Conservation (phyloP, 2,113 vertebrate genomes). For the Malurus alboscapulatus region DNA sequence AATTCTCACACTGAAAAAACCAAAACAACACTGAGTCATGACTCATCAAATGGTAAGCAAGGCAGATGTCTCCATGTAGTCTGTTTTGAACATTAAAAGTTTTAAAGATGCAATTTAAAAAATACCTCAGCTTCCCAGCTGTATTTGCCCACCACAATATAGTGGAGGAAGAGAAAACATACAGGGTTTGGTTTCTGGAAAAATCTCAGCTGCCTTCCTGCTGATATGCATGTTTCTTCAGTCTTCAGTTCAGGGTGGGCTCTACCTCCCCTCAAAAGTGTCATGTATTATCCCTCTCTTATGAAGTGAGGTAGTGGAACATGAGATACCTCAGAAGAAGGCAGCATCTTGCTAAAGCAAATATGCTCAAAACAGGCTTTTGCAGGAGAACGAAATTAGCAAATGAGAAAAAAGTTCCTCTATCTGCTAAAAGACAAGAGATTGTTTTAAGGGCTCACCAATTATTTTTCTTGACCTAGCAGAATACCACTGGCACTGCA, state of each 20-base stretch:
- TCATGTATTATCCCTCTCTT: background rate
- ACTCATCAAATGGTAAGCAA: background rate
- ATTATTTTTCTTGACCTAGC: background rate
- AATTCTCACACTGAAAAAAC: background rate
- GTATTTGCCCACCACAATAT: background rate
- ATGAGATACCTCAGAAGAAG: background rate
- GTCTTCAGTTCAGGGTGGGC: background rate
- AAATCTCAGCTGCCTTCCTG: background rate
- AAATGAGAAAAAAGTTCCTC: background rate
- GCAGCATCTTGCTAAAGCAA: background rate
- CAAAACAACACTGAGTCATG: background rate
- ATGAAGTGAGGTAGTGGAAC: background rate
- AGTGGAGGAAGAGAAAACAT: background rate
- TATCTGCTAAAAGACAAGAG: background rate
- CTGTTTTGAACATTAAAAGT: conserved; percentile 7
- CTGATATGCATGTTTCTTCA: background rate
- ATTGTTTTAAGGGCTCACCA: background rate
- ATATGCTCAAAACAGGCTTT: background rate
- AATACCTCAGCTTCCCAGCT: conserved; percentile 18
- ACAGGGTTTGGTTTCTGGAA: background rate
- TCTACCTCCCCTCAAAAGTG: background rate
- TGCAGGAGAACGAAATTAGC: background rate
- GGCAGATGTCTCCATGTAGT: conserved; percentile 10
- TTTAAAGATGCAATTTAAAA: conserved; percentile 35
- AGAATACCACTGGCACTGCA: background rate